Percentiles rank a stretch among this genome's conserved stretches.
Conservation (phyloP, 2,113 vertebrate species). For the Bujurquina vittata region DNA sequence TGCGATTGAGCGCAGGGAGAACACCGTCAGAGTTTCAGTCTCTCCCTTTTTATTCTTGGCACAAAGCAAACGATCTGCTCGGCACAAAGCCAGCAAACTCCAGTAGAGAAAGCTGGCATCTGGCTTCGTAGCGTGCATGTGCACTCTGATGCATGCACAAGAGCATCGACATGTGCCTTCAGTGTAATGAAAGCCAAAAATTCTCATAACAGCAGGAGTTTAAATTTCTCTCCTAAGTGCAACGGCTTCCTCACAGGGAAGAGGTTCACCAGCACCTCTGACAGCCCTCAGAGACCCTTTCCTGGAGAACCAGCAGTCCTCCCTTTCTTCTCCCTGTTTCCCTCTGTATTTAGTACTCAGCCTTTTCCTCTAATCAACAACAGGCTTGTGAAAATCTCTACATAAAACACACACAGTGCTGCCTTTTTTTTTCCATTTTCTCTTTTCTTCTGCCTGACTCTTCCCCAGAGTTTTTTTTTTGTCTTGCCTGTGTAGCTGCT, state of each 20-base stretch:
- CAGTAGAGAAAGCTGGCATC: conserved; percentile 42
- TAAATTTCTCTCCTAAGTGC: conserved; percentile 67
- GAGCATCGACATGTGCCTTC: not conserved
- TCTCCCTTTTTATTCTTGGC: conserved; percentile 45
- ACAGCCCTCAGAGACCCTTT: conserved; percentile 52
- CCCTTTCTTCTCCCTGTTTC: conserved; percentile 39
- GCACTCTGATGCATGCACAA: conserved; percentile 9
- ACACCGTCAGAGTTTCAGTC: conserved; percentile 27
- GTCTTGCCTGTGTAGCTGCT: conserved; percentile 68
- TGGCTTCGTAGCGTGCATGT: conserved; percentile 30
- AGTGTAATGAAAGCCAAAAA: conserved; percentile 60
- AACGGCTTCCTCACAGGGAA: conserved; percentile 64
- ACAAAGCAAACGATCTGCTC: conserved; percentile 56
- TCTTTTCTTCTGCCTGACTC: conserved; percentile 40
- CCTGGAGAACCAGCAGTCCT: conserved; percentile 40
- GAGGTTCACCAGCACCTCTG: conserved; percentile 59
- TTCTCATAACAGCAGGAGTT: conserved; percentile 67
- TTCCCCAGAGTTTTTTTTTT: conserved; percentile 60
- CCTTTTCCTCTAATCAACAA: conserved; percentile 69
- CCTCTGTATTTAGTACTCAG: conserved; percentile 63
- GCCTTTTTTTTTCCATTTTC: conserved; percentile 30
- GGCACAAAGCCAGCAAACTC: conserved; percentile 54
- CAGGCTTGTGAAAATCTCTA: conserved; percentile 61
- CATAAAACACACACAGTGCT: conserved; percentile 69
- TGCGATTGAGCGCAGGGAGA: conserved; percentile 32